Percentiles rank a stretch among this genome's conserved stretches.
These are phyloP conservation scores for Harpegnathos saltator DNA, from an alignment of 1,140 invertebrate genomes.

Conservation along the genomic window DNA sequence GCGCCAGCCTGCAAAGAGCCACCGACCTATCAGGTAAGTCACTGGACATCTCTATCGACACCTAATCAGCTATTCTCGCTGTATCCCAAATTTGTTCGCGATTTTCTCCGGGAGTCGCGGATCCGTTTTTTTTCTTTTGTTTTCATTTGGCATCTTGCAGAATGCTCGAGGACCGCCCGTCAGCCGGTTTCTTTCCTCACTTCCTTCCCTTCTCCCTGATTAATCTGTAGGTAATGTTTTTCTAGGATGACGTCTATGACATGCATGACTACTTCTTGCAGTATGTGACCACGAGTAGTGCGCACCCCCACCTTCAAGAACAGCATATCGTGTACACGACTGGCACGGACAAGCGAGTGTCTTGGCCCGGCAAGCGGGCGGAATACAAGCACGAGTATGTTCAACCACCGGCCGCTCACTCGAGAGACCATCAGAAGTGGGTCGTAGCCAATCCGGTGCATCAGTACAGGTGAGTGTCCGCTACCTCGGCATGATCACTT, in stretches of 20 bases:
- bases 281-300: conserved; percentile 86
- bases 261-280: conserved; percentile 86
- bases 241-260: conserved; percentile 85
- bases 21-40: conserved; percentile 83
- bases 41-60: conserved; percentile 2
- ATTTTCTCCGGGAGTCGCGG: neutral
- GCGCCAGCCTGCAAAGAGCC: conserved; percentile 86
- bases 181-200: neutral
- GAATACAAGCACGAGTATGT: conserved; percentile 87
- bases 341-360: conserved; percentile 87
- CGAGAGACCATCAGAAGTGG: conserved; percentile 86
- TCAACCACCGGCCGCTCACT: conserved; percentile 89
- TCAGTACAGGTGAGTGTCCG: conserved; percentile 86
- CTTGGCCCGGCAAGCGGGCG: conserved; percentile 87
- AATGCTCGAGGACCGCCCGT: neutral
- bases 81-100: neutral
- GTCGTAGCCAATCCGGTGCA: conserved; percentile 87
- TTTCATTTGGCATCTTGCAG: neutral
- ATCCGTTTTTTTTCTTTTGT: neutral
- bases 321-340: conserved; percentile 87
- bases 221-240: conserved; percentile 76
- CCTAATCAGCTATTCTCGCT: neutral
- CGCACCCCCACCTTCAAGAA: conserved; percentile 85
- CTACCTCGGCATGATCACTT: neutral
- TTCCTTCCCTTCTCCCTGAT: conserved; percentile 41